Evolutionary conservation across 2,113 vertebrate genomes (phyloP).

Genomic region (Todiramphus saurophagus): DNA sequence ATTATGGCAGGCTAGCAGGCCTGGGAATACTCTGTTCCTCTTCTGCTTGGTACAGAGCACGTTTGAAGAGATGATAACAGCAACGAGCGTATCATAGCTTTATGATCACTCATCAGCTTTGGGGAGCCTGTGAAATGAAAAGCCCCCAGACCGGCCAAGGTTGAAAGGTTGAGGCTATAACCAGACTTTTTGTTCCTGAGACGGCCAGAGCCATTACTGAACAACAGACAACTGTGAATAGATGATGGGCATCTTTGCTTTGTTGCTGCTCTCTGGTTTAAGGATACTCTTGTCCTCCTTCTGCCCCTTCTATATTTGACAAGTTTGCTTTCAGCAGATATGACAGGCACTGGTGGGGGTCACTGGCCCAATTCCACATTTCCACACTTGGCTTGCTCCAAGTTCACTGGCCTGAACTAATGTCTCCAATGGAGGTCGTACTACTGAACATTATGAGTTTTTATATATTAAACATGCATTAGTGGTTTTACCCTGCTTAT

Average conservation of each 20-base stretch:
- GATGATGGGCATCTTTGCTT: slow-evolving; percentile 60
- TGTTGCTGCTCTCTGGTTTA: slow-evolving; percentile 42
- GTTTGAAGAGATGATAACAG: slow-evolving; percentile 33
- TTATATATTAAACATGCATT: slow-evolving; percentile 84
- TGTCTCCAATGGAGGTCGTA: slow-evolving; percentile 77
- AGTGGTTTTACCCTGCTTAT: slow-evolving; percentile 67
- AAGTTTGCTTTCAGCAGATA: slow-evolving; percentile 79
- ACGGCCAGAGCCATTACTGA: slow-evolving; percentile 19
- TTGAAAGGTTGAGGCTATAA: slow-evolving; percentile 31
- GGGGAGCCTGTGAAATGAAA: slow-evolving; percentile 53
- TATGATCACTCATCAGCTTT: slow-evolving; percentile 29
- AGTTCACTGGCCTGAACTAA: slow-evolving; percentile 81
- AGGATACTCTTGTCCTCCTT: slow-evolving; percentile 67
- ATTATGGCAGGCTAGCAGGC: background rate
- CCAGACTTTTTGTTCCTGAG: slow-evolving; percentile 47
- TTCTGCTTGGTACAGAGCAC: background rate
- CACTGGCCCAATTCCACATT: slow-evolving; percentile 76
- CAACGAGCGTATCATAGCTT: slow-evolving; percentile 11
- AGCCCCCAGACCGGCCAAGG: background rate
- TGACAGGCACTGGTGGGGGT: slow-evolving; percentile 80
- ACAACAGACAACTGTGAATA: slow-evolving; percentile 50
- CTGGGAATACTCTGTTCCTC: background rate
- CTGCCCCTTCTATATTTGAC: slow-evolving; percentile 68
- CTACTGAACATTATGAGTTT: slow-evolving; percentile 77
- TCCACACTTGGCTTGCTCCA: slow-evolving; percentile 81